These are phyloP conservation scores for Allygus modestus DNA, from an alignment of 2,888 invertebrate species.

Conservation along the genomic window DNA sequence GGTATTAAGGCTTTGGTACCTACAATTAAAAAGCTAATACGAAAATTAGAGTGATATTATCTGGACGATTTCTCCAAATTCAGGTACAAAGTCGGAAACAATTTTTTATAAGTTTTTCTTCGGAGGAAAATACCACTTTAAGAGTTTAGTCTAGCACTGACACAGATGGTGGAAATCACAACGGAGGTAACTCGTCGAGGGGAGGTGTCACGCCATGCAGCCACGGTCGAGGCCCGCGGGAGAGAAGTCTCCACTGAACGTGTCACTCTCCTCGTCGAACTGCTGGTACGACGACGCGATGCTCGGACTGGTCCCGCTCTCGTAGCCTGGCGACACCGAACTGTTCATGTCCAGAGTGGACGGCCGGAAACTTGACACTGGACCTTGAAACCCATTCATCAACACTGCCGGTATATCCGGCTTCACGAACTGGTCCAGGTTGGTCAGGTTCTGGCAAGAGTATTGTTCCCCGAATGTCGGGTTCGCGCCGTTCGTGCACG, in stretches of 20 bases:
- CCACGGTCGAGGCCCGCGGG: constrained; percentile 61
- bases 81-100: constrained; percentile 58
- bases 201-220: constrained; percentile 61
- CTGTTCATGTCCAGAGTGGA: constrained; percentile 65
- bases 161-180: constrained; percentile 1
- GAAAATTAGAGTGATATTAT: constrained; percentile 4
- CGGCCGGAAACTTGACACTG: constrained; percentile 30
- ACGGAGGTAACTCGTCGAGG: constrained; percentile 3
- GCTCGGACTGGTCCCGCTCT: constrained; percentile 67
- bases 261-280: constrained; percentile 65
- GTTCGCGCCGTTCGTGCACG: constrained; percentile 29
- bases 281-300: constrained; percentile 63
- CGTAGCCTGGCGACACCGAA: constrained; percentile 67
- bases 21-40: constrained; percentile 14
- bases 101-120: background rate
- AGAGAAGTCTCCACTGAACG: constrained; percentile 65
- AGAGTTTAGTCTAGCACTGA: constrained; percentile 26
- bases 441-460: constrained; percentile 61
- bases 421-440: constrained; percentile 57
- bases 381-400: constrained; percentile 39
- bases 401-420: constrained; percentile 52
- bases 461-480: constrained; percentile 51
- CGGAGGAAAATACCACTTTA: background rate
- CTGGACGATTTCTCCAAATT: background rate
- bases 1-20: constrained; percentile 36